Base-by-base conservation (phyloP, 2,888 invertebrate genomes). In the Malachius bipustulatus region DNA sequence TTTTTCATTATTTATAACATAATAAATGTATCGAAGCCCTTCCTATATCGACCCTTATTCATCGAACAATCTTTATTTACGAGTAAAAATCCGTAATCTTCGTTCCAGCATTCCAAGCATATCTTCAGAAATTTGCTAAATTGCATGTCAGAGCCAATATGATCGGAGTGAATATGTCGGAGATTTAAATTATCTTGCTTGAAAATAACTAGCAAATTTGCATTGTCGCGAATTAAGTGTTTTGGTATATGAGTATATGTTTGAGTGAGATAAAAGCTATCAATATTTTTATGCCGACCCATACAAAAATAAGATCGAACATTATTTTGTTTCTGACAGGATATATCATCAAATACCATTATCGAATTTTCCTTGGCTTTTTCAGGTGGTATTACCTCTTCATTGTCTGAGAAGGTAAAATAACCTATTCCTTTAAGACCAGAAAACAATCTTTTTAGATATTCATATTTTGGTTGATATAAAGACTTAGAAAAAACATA, bases 311-410 rank as follows among this genome's bases (percentile, higher is more conserved):
- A 55, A 6, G 38, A 33, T 37, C 49, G 38, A n/a, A 58, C 49
- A 26, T 44, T 46, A 28, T 48, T 39, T 37, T 54, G 51, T 32
- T 51, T 50, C 8, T 52, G 55, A 24, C 52, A 56, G 11, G 51
- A 50, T 13, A 59, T 49, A 47, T 60, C 57, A 43, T 60, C 57
- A 40, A 61, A 60, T 31, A 61, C 54, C 38, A 60, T 49, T 10
- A 60, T 45, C 6, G 54, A 55, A 44, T 52, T 47, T 36, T 31
- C 30, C 44, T 43, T 43, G 2, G 51, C 50, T 11, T 49, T 36
- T 3, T 44, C 10, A 6, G 49, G 47, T 14, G 36, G 4, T 30
- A 48, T 33, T n/a, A 48, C 38, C 2, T 46, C 40, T 10, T 44
- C 43, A 26, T 44, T 44, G 12, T 41, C 41, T 8, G 15, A 32